Evolutionary conservation across 2,113 vertebrate genomes (phyloP), one percentile per base, ranked within the genome.

Genomic region (Phaetusa simplex): DNA sequence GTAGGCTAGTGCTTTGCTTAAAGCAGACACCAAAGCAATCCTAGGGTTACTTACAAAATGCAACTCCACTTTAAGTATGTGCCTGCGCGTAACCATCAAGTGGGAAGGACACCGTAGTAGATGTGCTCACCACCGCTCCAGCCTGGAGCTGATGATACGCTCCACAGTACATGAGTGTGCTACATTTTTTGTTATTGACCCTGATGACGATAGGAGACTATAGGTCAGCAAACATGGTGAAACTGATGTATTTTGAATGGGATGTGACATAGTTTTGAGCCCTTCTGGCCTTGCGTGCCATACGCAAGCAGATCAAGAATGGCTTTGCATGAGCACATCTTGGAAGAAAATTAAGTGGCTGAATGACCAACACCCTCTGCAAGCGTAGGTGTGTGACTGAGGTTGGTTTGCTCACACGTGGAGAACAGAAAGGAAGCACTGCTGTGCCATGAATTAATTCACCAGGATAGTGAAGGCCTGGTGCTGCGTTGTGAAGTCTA

Each of bases 321-420:
- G 24, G 38, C 40, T 95, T 78, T 53, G 64, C 22, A 5, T 26
- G 42, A 70, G 36, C 36, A 61, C 36, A 50, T 30, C 64, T 92
- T 94, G 61, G n/a, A 6, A 61, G 56, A n/a, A 67, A 27, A 53
- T 16, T 5, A n/a, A 52, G 43, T 49, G 53, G 30, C 24, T 73
- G 53, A 56, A 83, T 32, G 67, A 92, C 17, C 52, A 50, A 24
- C 15, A 24, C 17, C 40, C 32, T 90, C 20, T 56, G 12, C 22
- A 7, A 0, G 0, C 11, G 42, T 10, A 12, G 42, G 27, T 0
- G 0, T 36, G 32, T 14, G 55, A 4, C 65, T 23, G 47, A 59
- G 49, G 38, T 8, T 58, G 61, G 14, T 24, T 56, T 47, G 55
- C 40, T 72, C 22, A 32, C 0, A 1, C 16, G 4, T 3, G 56